Percentiles rank a stretch among this genome's conserved stretches.
Evolutionary conservation across 2,113 vertebrate species (phyloP).

Genomic region (Charadrius vociferus): DNA sequence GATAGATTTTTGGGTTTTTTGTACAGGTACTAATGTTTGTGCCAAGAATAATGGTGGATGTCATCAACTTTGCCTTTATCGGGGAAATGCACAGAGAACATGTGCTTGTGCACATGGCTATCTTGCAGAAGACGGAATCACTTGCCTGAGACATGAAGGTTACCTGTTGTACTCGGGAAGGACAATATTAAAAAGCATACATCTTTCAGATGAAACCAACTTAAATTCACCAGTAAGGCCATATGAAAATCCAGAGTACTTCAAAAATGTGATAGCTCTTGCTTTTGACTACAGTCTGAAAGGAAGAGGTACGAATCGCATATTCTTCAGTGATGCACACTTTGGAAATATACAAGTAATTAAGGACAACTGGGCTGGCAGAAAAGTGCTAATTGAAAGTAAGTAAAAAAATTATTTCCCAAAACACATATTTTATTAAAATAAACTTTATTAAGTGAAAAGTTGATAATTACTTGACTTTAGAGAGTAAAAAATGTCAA

Average conservation of each 20-base stretch:
- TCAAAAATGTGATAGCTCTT: slow-evolving; percentile 94
- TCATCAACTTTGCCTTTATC: slow-evolving; percentile 94
- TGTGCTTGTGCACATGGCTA: slow-evolving; percentile 97
- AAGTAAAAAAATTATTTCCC: slow-evolving; percentile 70
- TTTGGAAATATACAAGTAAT: slow-evolving; percentile 97
- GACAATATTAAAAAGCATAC: slow-evolving; percentile 95
- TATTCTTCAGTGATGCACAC: slow-evolving; percentile 96
- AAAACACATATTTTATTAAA: not conserved
- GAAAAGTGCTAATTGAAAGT: slow-evolving; percentile 90
- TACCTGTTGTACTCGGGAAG: slow-evolving; percentile 96
- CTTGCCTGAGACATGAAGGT: slow-evolving; percentile 91
- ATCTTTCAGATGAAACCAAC: slow-evolving; percentile 95
- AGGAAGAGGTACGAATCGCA: slow-evolving; percentile 86
- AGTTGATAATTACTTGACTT: not conserved
- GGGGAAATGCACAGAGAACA: slow-evolving; percentile 82
- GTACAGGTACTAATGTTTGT: slow-evolving; percentile 91
- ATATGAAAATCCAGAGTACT: slow-evolving; percentile 90
- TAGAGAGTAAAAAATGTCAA: not conserved
- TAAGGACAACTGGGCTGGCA: slow-evolving; percentile 93
- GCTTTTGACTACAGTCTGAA: slow-evolving; percentile 91
- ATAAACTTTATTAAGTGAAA: not conserved
- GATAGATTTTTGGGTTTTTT: not conserved
- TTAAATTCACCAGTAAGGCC: slow-evolving; percentile 93
- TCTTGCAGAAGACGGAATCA: slow-evolving; percentile 86
- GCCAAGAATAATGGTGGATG: slow-evolving; percentile 91